phyloP scores from a whole-genome alignment of 2,797 vertebrate genomes.

The Numenius phaeopus region DNA sequence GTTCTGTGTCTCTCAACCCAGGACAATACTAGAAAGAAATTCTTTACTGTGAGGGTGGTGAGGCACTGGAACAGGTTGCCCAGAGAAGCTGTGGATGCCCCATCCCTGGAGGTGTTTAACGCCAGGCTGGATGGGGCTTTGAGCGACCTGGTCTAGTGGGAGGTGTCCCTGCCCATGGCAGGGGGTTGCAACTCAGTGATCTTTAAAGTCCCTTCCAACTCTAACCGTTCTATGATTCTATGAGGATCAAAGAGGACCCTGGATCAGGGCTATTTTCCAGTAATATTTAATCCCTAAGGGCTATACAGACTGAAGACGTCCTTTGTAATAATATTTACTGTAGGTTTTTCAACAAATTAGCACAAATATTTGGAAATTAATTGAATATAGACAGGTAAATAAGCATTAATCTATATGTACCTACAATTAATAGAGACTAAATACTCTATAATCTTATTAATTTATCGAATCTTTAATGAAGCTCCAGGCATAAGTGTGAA shows the following conservation, averaged over 20 bases:
- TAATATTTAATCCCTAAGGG: neutral
- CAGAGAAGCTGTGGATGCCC: too few relatives aligned
- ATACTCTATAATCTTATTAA: neutral
- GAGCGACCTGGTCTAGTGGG: too few relatives aligned
- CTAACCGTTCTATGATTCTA: too few relatives aligned
- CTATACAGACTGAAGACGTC: neutral
- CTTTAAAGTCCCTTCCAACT: too few relatives aligned
- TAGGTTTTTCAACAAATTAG: neutral
- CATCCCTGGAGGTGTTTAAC: too few relatives aligned
- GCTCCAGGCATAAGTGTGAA: neutral
- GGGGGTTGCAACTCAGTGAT: too few relatives aligned
- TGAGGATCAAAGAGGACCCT: neutral
- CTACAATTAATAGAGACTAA: constrained; percentile 12
- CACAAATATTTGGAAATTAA: neutral
- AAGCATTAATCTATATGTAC: neutral
- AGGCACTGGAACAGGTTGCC: too few relatives aligned
- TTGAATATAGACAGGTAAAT: neutral
- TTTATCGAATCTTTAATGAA: neutral
- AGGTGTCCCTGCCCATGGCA: too few relatives aligned
- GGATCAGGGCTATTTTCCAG: neutral
- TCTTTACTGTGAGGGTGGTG: too few relatives aligned
- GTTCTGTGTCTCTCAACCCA: too few relatives aligned
- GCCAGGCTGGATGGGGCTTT: too few relatives aligned
- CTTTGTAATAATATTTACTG: neutral
- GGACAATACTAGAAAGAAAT: too few relatives aligned